phyloP scores from a whole-genome alignment of 92 coral and sea anemone species.

The Porites rus region DNA sequence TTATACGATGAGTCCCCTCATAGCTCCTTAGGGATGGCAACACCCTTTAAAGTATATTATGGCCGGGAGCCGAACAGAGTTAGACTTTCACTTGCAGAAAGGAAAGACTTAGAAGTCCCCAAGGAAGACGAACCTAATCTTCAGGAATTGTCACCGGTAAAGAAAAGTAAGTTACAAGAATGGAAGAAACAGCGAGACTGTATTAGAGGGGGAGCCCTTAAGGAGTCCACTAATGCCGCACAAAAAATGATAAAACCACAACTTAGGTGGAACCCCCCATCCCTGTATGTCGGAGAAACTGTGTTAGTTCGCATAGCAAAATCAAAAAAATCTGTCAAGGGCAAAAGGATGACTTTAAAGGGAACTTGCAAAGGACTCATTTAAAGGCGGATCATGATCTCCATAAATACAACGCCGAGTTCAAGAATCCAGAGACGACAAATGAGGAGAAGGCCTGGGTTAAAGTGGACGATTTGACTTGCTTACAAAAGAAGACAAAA shows the following conservation, averaged over 20 bases:
- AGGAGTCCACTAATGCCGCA: no score
- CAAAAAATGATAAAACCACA: no score
- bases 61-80: not conserved
- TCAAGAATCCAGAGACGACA: constrained; percentile 4
- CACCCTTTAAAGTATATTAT: no score
- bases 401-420: not conserved
- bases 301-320: no score
- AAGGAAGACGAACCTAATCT: constrained; percentile 11
- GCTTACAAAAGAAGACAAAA: constrained; percentile 20
- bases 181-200: no score
- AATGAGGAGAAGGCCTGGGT: constrained; percentile 1
- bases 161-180: not conserved
- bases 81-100: not conserved
- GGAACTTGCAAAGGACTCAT: not conserved
- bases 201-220: no score
- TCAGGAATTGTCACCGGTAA: constrained; percentile 2
- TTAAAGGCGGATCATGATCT: no score
- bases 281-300: no score
- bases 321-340: not conserved
- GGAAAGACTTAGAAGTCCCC: not conserved
- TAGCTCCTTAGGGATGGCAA: no score
- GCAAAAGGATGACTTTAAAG: not conserved
- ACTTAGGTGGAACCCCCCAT: no score
- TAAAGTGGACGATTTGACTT: constrained; percentile 18
- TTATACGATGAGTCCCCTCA: no score